Evolutionary conservation across 2,888 invertebrate genomes (phyloP).

Genomic region (Camptogramma bilineatum): DNA sequence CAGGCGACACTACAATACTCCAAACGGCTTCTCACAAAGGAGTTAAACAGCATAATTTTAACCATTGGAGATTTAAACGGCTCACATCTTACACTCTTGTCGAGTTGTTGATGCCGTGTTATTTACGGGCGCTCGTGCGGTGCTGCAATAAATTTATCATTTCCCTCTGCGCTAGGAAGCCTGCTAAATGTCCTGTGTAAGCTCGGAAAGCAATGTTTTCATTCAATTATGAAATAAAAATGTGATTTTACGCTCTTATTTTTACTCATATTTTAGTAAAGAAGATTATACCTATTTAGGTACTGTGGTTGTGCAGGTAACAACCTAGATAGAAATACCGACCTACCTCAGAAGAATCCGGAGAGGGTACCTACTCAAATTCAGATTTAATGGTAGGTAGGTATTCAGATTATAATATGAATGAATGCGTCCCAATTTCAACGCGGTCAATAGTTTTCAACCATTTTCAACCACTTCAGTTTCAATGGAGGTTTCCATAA

Average conservation of each 20-base stretch:
- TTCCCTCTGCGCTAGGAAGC: constrained; percentile 2
- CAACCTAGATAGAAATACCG: background rate
- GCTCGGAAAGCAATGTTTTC: constrained; percentile 11
- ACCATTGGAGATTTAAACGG: no score
- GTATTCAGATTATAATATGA: background rate
- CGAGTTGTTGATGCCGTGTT: constrained; percentile 9
- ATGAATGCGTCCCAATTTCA: background rate
- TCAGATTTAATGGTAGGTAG: background rate
- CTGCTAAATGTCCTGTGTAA: constrained; percentile 16
- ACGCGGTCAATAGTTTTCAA: background rate
- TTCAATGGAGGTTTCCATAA: background rate
- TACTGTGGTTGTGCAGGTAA: no score
- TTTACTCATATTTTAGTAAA: background rate
- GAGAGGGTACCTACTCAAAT: background rate
- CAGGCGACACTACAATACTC: no score
- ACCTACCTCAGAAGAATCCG: background rate
- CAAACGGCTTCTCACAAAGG: no score
- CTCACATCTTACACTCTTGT: no score
- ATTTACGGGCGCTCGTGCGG: constrained; percentile 30
- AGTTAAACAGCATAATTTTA: no score
- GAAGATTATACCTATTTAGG: no score
- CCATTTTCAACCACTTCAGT: constrained; percentile 3
- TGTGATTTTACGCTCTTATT: background rate
- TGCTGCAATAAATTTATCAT: constrained; percentile 38
- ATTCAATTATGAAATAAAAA: background rate